Percentiles rank a stretch among this genome's conserved stretches.
phyloP scores from a whole-genome alignment of 2,888 invertebrate species.

The Aspidiotus destructor region DNA sequence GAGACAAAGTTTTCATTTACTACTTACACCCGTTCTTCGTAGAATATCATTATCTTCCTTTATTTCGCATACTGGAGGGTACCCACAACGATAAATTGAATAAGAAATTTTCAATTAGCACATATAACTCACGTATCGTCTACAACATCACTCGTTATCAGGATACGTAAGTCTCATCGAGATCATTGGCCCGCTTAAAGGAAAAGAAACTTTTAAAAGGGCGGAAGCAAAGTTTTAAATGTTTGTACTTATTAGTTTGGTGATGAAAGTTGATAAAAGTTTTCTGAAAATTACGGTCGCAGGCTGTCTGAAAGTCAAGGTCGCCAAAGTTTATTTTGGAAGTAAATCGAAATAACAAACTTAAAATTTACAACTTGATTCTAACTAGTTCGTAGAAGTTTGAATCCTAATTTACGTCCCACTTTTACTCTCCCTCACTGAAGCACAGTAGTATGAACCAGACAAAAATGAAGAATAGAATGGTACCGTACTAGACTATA shows the following conservation, averaged over 20 bases:
- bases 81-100: no score
- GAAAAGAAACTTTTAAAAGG: conserved; percentile 30
- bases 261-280: conserved; percentile 33
- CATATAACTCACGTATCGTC: no score
- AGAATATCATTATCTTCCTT: no score
- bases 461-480: conserved; percentile 4
- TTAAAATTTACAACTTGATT: conserved; percentile 32
- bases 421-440: conserved; percentile 11
- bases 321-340: conserved; percentile 32
- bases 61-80: no score
- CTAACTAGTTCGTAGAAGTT: conserved; percentile 32
- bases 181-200: conserved; percentile 30
- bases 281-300: conserved; percentile 33
- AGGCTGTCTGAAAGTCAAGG: conserved; percentile 33
- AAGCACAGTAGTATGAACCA: neutral
- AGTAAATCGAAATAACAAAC: conserved; percentile 33
- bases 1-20: no score
- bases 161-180: conserved; percentile 25
- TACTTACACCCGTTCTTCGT: no score
- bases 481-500: neutral
- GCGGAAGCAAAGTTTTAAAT: conserved; percentile 33
- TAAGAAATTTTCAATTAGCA: no score
- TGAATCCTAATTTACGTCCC: conserved; percentile 30
- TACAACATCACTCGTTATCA: no score
- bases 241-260: conserved; percentile 33